Evolutionary conservation across 2,888 invertebrate genomes (phyloP).

Genomic region (Pammene fasciana): DNA sequence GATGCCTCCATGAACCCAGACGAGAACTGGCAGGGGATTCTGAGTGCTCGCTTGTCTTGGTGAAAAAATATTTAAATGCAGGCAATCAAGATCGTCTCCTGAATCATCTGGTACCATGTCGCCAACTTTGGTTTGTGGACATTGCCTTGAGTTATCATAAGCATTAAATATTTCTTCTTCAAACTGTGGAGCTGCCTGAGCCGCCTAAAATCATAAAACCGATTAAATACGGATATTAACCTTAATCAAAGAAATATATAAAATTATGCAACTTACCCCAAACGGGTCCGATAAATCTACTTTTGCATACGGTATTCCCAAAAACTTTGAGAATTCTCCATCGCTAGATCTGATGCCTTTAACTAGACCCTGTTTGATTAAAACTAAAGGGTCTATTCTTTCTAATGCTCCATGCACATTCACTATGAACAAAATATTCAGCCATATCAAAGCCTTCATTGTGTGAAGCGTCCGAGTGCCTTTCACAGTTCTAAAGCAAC

Average conservation of each 20-base stretch:
- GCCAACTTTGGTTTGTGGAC: slow-evolving; percentile 58
- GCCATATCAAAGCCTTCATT: slow-evolving; percentile 52
- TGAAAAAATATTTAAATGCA: slow-evolving; percentile 85
- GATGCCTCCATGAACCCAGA: slow-evolving; percentile 75
- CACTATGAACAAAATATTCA: slow-evolving; percentile 48
- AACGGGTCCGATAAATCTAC: slow-evolving; percentile 70
- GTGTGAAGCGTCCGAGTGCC: slow-evolving; percentile 36
- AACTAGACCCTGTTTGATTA: slow-evolving; percentile 70
- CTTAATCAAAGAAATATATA: background rate
- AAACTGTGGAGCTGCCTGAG: slow-evolving; percentile 58
- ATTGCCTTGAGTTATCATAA: slow-evolving; percentile 62
- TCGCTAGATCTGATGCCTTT: slow-evolving; percentile 67
- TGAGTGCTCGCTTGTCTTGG: slow-evolving; percentile 64
- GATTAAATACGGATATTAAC: too few species aligned
- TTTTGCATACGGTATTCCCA: slow-evolving; percentile 74
- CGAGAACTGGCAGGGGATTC: slow-evolving; percentile 70
- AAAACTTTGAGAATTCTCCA: slow-evolving; percentile 70
- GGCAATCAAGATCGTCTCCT: slow-evolving; percentile 80
- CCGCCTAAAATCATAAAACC: slow-evolving; percentile 56
- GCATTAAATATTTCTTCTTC: slow-evolving; percentile 67
- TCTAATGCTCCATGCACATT: slow-evolving; percentile 51
- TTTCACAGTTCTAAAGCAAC: slow-evolving; percentile 38
- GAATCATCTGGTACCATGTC: background rate
- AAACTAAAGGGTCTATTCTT: slow-evolving; percentile 72
- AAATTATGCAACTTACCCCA: slow-evolving; percentile 65